Percentiles rank a stretch among this genome's conserved stretches.
Evolutionary conservation across 2,888 invertebrate genomes (phyloP).

Genomic region (Leptopterna dolabrata): DNA sequence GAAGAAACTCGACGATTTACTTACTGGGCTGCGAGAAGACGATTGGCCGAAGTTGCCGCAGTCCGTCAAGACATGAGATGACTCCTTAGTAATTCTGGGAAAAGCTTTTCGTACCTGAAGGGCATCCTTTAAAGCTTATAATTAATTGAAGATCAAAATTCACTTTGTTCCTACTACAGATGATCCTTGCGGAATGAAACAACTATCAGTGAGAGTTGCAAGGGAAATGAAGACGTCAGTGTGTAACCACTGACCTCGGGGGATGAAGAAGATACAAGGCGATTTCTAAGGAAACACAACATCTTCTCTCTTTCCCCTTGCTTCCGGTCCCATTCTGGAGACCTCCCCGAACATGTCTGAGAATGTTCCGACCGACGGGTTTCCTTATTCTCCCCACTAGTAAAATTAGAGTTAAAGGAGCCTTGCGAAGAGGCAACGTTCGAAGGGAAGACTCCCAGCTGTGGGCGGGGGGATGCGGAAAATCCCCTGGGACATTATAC

Average conservation of each 20-base stretch:
- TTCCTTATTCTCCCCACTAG: background rate
- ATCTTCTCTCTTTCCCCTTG: background rate
- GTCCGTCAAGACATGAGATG: no score
- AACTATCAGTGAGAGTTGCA: background rate
- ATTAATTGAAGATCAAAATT: no score
- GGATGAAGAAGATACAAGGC: background rate
- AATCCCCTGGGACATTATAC: conserved; percentile 19
- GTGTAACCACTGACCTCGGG: background rate
- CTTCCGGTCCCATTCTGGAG: background rate
- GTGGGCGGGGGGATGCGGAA: background rate
- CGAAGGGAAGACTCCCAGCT: background rate
- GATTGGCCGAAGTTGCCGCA: no score
- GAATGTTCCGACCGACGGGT: background rate
- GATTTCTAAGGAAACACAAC: background rate
- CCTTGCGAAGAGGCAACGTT: background rate
- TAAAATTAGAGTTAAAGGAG: background rate
- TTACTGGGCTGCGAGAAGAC: no score
- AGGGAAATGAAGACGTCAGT: background rate
- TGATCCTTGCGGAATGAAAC: no score
- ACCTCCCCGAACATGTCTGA: background rate
- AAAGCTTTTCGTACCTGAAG: no score
- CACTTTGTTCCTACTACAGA: no score
- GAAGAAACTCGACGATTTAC: no score
- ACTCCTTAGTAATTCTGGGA: no score
- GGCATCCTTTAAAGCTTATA: no score